These are phyloP conservation scores for Ooceraea biroi DNA, from an alignment of 1,140 invertebrate species.

Conservation along the genomic window DNA sequence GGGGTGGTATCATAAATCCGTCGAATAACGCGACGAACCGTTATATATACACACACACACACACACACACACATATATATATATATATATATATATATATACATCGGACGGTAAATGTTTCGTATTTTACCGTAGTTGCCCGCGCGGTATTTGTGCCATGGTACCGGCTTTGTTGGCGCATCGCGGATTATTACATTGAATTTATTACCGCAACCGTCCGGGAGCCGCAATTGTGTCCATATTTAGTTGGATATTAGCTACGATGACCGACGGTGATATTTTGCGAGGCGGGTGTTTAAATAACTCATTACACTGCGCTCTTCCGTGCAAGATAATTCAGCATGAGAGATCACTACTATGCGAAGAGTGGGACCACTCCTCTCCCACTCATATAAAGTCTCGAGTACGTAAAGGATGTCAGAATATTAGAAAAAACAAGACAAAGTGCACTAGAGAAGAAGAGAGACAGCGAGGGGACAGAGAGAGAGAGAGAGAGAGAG, in stretches of 20 bases:
- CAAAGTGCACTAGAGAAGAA: background rate
- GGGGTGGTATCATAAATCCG: conserved; percentile 38
- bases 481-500: too few species aligned
- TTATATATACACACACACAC: too few species aligned
- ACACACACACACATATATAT: too few species aligned
- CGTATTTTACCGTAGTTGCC: conserved; percentile 41
- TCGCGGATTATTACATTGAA: conserved; percentile 51
- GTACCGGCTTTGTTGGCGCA: conserved; percentile 30
- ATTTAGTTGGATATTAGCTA: conserved; percentile 40
- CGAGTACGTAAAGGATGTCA: background rate
- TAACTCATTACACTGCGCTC: background rate
- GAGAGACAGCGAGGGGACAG: background rate
- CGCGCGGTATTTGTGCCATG: conserved; percentile 25
- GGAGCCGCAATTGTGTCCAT: conserved; percentile 23
- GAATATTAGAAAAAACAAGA: background rate
- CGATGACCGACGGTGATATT: conserved; percentile 6
- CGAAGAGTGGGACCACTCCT: background rate
- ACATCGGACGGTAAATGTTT: conserved; percentile 24
- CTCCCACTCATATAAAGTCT: background rate
- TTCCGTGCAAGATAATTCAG: background rate
- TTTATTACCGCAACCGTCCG: conserved; percentile 41
- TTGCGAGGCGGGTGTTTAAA: conserved; percentile 16
- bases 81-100: too few species aligned
- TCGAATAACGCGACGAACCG: conserved; percentile 32
- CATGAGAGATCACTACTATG: background rate